These are phyloP conservation scores for Dryas iulia DNA, from an alignment of 1,140 invertebrate genomes.

Conservation along the genomic window DNA sequence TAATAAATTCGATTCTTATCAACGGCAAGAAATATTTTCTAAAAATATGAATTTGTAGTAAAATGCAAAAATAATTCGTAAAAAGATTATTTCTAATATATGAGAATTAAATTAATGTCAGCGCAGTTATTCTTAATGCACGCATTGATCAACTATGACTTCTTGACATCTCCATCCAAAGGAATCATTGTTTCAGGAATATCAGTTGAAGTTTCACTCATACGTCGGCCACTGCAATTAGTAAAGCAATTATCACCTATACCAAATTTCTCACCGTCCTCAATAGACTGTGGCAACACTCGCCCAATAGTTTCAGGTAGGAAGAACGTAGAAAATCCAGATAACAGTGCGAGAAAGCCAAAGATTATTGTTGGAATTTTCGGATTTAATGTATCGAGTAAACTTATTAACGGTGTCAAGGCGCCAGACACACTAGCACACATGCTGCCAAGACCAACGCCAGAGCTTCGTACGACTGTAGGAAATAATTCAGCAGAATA, in stretches of 20 bases:
- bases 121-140: background rate
- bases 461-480: slow-evolving; percentile 92
- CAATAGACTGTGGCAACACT: slow-evolving; percentile 89
- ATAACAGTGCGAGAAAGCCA: slow-evolving; percentile 86
- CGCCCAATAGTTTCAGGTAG: slow-evolving; percentile 91
- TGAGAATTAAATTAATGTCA: background rate
- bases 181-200: slow-evolving; percentile 72
- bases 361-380: slow-evolving; percentile 88
- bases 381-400: slow-evolving; percentile 84
- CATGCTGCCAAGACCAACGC: slow-evolving; percentile 91
- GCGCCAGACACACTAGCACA: slow-evolving; percentile 93
- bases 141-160: slow-evolving; percentile 32
- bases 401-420: slow-evolving; percentile 89
- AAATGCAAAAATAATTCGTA: background rate
- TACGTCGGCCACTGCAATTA: slow-evolving; percentile 90
- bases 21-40: background rate
- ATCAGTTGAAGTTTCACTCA: slow-evolving; percentile 82
- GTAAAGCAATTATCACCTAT: slow-evolving; percentile 89
- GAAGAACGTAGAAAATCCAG: slow-evolving; percentile 87
- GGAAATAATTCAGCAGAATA: slow-evolving; percentile 94
- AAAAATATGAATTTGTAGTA: background rate
- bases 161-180: slow-evolving; percentile 59
- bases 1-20: background rate
- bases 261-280: slow-evolving; percentile 92
- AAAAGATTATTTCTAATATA: background rate